Percentiles rank a stretch among this genome's conserved stretches.
Evolutionary conservation across 2,113 vertebrate genomes (phyloP).

Genomic region (Antennarius striatus): DNA sequence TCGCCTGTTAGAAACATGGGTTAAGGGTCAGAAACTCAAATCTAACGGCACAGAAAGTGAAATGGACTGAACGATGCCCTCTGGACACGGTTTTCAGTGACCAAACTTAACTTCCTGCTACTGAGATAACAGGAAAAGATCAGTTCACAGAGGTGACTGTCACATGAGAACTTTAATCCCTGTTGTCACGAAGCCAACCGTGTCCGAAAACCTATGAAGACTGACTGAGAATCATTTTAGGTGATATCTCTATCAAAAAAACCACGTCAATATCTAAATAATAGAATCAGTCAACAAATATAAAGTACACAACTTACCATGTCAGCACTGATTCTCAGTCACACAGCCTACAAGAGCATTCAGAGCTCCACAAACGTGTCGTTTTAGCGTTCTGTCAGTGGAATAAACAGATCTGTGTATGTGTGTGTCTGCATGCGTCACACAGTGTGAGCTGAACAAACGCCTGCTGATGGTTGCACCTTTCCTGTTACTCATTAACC

Average conservation of each 20-base stretch:
- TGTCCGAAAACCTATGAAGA: background rate
- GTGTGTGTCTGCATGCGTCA: constrained; percentile 23
- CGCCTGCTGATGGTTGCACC: constrained; percentile 61
- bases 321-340: constrained; percentile 16
- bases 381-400: background rate
- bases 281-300: background rate
- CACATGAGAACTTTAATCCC: constrained; percentile 11
- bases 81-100: too few relatives aligned
- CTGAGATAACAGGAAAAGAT: constrained; percentile 26
- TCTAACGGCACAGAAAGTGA: background rate
- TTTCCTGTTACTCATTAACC: constrained; percentile 75
- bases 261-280: background rate
- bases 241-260: background rate
- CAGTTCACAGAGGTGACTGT: constrained; percentile 9
- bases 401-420: background rate
- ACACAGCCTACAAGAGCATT: constrained; percentile 11
- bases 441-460: constrained; percentile 36
- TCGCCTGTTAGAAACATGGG: constrained; percentile 54
- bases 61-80: background rate
- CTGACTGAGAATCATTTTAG: background rate
- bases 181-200: background rate
- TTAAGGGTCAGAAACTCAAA: background rate
- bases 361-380: constrained; percentile 11
- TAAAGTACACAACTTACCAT: constrained; percentile 71
- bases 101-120: constrained; percentile 36